A percentile compares a stretch with the other conserved stretches of the same genome.
These are phyloP conservation scores for Drosophila formosana DNA, from an alignment of 2,888 invertebrate species.

Conservation along the genomic window DNA sequence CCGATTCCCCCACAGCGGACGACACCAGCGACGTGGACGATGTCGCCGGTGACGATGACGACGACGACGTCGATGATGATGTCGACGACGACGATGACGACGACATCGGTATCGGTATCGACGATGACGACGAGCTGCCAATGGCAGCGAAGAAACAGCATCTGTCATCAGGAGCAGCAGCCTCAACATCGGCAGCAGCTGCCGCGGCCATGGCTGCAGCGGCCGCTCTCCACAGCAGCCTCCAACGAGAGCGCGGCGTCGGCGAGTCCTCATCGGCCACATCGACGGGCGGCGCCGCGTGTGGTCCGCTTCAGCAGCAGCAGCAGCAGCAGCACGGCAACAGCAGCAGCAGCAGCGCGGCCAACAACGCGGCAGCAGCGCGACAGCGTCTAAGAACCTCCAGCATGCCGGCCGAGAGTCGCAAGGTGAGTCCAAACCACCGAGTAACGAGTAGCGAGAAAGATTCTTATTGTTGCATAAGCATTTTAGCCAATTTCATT, in stretches of 20 bases:
- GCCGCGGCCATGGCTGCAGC: slow-evolving; percentile 1
- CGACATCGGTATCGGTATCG: neutral
- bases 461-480: too few relatives aligned
- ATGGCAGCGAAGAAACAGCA: neutral
- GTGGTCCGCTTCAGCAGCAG: slow-evolving; percentile 20
- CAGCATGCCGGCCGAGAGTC: slow-evolving; percentile 85
- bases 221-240: slow-evolving; percentile 14
- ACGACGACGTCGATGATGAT: slow-evolving; percentile 3
- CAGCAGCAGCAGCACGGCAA: neutral
- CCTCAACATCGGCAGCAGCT: slow-evolving; percentile 16
- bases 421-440: slow-evolving; percentile 79
- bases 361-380: slow-evolving; percentile 62
- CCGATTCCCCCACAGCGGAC: slow-evolving; percentile 46
- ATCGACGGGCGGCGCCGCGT: slow-evolving; percentile 5
- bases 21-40: slow-evolving; percentile 33
- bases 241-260: slow-evolving; percentile 53
- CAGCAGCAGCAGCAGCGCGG: slow-evolving; percentile 62
- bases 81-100: slow-evolving; percentile 5
- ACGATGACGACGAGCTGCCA: neutral
- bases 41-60: neutral
- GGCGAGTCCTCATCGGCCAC: slow-evolving; percentile 49
- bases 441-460: neutral
- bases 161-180: neutral
- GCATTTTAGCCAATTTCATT: too few relatives aligned
- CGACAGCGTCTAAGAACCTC: slow-evolving; percentile 84